Conservation (phyloP, 2,888 invertebrate species). For the Lampropteryx suffumata region DNA sequence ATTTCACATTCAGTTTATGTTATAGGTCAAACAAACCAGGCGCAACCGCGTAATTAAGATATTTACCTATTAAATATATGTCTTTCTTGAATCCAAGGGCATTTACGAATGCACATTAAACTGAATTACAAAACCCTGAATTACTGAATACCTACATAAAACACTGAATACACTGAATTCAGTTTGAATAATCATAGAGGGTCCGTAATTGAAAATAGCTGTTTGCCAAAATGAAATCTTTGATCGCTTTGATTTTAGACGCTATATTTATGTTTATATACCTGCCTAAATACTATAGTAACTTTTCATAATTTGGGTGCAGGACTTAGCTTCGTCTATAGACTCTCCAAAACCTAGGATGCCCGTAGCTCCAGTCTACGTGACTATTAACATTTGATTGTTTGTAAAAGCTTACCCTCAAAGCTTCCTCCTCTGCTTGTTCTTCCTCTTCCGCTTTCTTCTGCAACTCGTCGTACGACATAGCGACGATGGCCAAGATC, state of each 20-base stretch:
- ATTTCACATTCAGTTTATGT: no score
- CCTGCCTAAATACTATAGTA: neutral
- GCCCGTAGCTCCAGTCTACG: no score
- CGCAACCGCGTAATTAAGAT: no score
- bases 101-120: no score
- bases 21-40: no score
- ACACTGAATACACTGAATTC: neutral
- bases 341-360: no score
- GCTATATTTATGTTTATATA: neutral
- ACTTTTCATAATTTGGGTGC: no score
- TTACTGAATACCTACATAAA: no score
- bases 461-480: constrained; percentile 99
- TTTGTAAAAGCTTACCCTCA: constrained; percentile 85
- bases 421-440: constrained; percentile 96
- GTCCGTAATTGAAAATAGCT: neutral
- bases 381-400: neutral
- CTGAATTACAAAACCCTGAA: no score
- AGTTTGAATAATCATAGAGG: neutral
- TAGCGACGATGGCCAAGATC: constrained; percentile 99
- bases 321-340: no score
- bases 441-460: constrained; percentile 98
- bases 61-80: no score
- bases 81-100: no score
- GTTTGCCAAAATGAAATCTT: constrained; percentile 12
- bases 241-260: constrained; percentile 4